Conservation (phyloP, 2,888 invertebrate genomes). For the Exephanes ischioxanthus region DNA sequence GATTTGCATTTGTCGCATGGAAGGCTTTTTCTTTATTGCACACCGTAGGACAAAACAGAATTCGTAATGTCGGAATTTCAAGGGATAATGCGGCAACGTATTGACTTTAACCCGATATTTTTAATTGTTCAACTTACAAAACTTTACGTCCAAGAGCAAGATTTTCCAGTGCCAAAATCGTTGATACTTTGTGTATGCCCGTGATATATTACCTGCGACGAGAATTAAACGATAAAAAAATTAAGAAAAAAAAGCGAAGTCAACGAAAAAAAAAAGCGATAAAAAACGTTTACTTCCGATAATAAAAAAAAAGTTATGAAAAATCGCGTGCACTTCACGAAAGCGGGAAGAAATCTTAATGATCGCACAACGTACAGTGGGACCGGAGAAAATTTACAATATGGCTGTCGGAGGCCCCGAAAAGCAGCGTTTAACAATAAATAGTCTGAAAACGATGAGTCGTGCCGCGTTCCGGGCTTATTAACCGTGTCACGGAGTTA, state of each 20-base stretch:
- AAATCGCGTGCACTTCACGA: conserved; percentile 15
- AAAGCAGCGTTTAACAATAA: conserved; percentile 75
- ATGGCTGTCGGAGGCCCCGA: conserved; percentile 77
- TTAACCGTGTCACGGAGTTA: conserved; percentile 37
- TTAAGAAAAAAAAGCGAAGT: conserved; percentile 3
- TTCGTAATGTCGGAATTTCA: not conserved
- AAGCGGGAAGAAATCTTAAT: conserved; percentile 55
- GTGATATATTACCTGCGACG: conserved; percentile 27
- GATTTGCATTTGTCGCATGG: not conserved
- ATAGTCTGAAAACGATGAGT: conserved; percentile 64
- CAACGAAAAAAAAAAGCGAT: not conserved
- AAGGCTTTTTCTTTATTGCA: not conserved
- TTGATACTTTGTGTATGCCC: not conserved
- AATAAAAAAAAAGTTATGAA: conserved; percentile 30
- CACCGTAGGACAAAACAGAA: not conserved
- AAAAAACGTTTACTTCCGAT: conserved; percentile 11
- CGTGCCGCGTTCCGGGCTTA: conserved; percentile 59
- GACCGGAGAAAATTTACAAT: conserved; percentile 75
- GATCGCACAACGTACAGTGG: conserved; percentile 50
- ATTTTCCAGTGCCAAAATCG: not conserved
- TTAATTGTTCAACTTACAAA: not conserved
- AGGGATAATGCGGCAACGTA: not conserved
- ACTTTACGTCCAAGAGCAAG: not conserved
- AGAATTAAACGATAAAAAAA: conserved; percentile 10
- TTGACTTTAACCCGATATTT: not conserved